These are phyloP conservation scores for Lasiurus cinereus DNA, from an alignment of 2,113 vertebrate genomes.

Conservation along the genomic window DNA sequence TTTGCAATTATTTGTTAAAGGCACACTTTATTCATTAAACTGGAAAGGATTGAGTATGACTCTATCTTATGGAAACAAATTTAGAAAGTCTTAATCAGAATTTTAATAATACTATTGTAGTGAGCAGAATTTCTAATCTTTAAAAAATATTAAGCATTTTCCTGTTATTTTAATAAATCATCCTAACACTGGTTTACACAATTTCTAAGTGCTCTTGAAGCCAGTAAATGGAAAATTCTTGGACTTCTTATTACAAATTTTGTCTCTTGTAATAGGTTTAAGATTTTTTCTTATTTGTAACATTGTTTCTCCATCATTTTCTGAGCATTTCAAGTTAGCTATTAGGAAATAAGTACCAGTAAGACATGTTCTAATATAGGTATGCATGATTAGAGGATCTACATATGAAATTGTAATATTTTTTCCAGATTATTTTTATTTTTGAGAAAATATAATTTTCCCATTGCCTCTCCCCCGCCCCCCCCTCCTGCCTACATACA, in stretches of 20 bases:
- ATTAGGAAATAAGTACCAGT: background rate
- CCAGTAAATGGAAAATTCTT: background rate
- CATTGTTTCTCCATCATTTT: background rate
- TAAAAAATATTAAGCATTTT: background rate
- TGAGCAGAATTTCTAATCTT: background rate
- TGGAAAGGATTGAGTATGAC: background rate
- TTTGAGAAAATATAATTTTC: background rate
- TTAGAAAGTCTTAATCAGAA: background rate
- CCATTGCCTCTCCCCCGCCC: fast-evolving
- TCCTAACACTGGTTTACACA: background rate
- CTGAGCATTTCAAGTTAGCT: background rate
- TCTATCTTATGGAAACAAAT: slow-evolving; percentile 7
- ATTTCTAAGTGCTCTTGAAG: background rate
- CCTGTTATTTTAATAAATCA: background rate
- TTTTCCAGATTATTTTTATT: background rate
- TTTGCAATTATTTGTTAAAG: slow-evolving; percentile 9
- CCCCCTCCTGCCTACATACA: too few species aligned
- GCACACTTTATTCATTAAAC: background rate
- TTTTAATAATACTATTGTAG: background rate
- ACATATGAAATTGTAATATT: background rate
- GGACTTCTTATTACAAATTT: background rate
- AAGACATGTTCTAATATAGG: background rate
- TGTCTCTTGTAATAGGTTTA: background rate
- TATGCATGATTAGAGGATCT: background rate
- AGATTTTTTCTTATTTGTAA: background rate